Conservation (phyloP, 2,113 vertebrate genomes). For the Mesitornis unicolor region DNA sequence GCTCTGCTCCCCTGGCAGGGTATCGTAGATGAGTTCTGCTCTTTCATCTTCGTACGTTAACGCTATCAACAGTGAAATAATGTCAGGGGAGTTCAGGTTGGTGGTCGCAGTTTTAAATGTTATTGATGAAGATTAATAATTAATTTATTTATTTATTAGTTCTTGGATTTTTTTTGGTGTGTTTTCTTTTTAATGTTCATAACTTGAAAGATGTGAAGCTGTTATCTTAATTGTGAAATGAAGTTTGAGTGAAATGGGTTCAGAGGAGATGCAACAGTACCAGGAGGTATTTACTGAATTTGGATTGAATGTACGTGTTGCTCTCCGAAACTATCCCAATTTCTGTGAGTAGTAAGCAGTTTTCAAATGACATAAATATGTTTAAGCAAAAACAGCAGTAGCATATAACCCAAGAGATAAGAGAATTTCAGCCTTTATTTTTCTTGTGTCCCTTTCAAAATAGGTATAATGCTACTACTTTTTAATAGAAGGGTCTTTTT, state of each 20-base stretch:
- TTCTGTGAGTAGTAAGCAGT: neutral
- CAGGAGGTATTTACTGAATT: neutral
- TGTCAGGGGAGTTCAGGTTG: neutral
- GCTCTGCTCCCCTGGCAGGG: neutral
- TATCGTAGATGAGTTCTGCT: neutral
- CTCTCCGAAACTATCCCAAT: neutral
- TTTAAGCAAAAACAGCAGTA: neutral
- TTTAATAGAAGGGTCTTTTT: neutral
- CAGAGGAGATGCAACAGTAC: neutral
- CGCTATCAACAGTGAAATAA: neutral
- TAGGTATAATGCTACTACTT: neutral
- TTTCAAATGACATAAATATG: neutral
- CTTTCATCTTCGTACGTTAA: neutral
- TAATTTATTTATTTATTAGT: too few species aligned
- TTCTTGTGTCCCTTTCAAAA: neutral
- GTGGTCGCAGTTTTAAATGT: neutral
- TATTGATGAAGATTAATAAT: neutral
- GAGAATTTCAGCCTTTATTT: neutral
- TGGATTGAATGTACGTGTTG: accelerated
- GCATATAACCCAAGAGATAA: neutral
- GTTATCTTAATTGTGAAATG: neutral
- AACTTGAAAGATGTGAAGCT: neutral
- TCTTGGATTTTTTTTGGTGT: neutral
- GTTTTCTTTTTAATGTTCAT: neutral
- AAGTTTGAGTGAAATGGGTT: neutral